phyloP scores from a whole-genome alignment of 2,888 invertebrate genomes.

The Campoletis raptor region DNA sequence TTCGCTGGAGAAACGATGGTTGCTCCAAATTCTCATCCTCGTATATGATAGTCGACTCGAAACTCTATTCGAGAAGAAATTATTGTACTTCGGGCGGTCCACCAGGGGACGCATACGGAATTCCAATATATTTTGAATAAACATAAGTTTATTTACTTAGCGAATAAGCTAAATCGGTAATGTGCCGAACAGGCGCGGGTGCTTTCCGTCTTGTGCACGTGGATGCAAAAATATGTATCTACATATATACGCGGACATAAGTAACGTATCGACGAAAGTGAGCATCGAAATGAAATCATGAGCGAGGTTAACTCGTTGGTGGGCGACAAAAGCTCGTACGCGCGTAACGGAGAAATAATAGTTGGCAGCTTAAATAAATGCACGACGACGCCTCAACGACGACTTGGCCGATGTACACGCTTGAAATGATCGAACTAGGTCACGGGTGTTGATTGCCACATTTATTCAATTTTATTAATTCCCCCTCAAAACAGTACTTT shows the following conservation, averaged over 20 bases:
- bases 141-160: too few species aligned
- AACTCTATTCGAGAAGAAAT: too few species aligned
- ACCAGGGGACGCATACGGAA: too few species aligned
- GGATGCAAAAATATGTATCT: too few species aligned
- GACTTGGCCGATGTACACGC: not conserved
- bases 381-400: not conserved
- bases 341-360: slow-evolving; percentile 14
- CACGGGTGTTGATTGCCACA: not conserved
- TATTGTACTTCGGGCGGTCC: too few species aligned
- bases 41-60: too few species aligned
- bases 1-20: too few species aligned
- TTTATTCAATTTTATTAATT: not conserved
- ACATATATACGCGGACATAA: not conserved
- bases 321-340: slow-evolving; percentile 33
- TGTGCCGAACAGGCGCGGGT: slow-evolving; percentile 44
- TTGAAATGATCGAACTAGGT: slow-evolving; percentile 20
- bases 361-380: slow-evolving; percentile 1
- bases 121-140: too few species aligned
- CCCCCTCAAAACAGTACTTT: too few species aligned
- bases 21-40: too few species aligned
- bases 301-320: slow-evolving; percentile 42
- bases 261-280: not conserved
- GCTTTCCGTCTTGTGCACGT: not conserved
- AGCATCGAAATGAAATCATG: slow-evolving; percentile 53
- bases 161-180: slow-evolving; percentile 62